Evolutionary conservation across 2,797 vertebrate genomes (phyloP), one percentile per base, ranked within the genome.

Genomic region (Otolemur crassicaudatus): DNA sequence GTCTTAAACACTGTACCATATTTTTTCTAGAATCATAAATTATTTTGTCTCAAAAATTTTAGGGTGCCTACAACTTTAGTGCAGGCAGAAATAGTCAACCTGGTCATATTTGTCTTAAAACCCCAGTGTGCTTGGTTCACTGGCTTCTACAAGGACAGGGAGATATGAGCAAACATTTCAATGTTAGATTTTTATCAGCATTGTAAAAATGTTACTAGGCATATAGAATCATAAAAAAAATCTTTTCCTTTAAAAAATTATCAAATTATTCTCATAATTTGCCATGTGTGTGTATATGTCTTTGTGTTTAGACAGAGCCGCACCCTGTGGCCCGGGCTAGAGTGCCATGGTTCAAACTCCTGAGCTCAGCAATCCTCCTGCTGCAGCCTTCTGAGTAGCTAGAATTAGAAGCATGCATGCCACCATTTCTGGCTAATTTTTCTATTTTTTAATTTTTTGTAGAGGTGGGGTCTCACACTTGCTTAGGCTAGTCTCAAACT

Each of bases 31-130:
- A 86, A 49, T 63, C 49, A 69, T 83, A 2, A n/a, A 79, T 79
- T 94, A 87, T 79, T 77, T 61, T 97, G 25, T 27, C 16, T 73
- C 40, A 46, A 37, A 53, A 31, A 85, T 63, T 63, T 90, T 65
- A 91, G 69, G 23, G 19, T 40, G 2, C 9, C 9, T 56, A 0
- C 4, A 87, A n/a, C 16, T 34, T 94, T 70, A 84, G 65, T n/a
- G 58, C 34, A 16, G 29, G 10, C 9, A 53, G 43, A 17, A 93
- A 88, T 31, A 25, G 12, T 61, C 75, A 77, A 0, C n/a, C 40
- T 85, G 29, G 31, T 29, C 8, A 61, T 85, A 91, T n/a, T 94
- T 89, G 34, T 95, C 90, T 82, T 92, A 34, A 80, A 94, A 72
- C 14, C 1, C 25, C 2, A 27, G 1, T 70, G 25, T 73, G 34